phyloP scores from a whole-genome alignment of 2,113 vertebrate genomes.

The Cyanocitta stelleri region DNA sequence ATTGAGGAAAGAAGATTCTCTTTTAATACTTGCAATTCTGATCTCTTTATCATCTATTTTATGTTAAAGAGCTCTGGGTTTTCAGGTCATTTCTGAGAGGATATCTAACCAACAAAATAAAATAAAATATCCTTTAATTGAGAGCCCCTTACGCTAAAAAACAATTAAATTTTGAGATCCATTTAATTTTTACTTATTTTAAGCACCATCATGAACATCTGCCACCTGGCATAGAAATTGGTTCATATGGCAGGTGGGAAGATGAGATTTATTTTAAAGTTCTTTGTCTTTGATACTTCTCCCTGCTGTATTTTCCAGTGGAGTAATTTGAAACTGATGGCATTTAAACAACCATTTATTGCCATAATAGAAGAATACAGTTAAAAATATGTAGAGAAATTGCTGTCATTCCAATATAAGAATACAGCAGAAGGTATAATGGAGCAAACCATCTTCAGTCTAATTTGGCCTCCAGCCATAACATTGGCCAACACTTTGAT shows the following conservation, averaged over 20 bases:
- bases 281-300: slow-evolving; percentile 72
- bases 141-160: slow-evolving; percentile 53
- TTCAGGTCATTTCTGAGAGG: slow-evolving; percentile 36
- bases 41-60: slow-evolving; percentile 5
- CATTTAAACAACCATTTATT: slow-evolving; percentile 76
- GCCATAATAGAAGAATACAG: slow-evolving; percentile 62
- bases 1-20: not conserved
- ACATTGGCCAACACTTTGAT: slow-evolving; percentile 21
- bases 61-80: not conserved
- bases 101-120: not conserved
- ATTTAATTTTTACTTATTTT: slow-evolving; percentile 75
- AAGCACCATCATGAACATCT: slow-evolving; percentile 74
- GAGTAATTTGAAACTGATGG: slow-evolving; percentile 70
- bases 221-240: slow-evolving; percentile 72
- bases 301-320: slow-evolving; percentile 61
- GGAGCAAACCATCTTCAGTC: slow-evolving; percentile 48
- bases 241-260: slow-evolving; percentile 70
- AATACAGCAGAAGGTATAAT: slow-evolving; percentile 57
- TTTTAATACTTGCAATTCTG: slow-evolving; percentile 16
- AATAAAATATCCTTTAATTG: slow-evolving; percentile 30
- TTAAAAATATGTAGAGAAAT: slow-evolving; percentile 66
- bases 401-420: slow-evolving; percentile 54
- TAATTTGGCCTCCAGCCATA: slow-evolving; percentile 37
- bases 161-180: slow-evolving; percentile 64
- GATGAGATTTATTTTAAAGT: slow-evolving; percentile 75